phyloP scores from a whole-genome alignment of 2,797 vertebrate species.

The Clarias platycephalus region DNA sequence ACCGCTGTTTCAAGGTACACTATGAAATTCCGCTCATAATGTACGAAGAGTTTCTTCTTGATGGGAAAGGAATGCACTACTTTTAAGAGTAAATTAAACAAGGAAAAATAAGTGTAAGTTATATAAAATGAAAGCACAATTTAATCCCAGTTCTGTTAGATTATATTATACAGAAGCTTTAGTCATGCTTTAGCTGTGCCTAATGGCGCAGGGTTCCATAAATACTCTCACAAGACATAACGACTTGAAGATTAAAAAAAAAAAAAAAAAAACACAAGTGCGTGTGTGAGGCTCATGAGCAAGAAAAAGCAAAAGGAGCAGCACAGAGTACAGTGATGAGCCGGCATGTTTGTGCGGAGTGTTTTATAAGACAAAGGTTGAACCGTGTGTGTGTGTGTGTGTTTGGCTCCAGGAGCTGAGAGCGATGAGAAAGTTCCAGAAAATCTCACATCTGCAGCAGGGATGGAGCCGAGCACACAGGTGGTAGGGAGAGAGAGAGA shows the following conservation, averaged over 20 bases:
- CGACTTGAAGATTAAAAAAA: neutral
- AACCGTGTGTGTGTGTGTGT: constrained; percentile 22
- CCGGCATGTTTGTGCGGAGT: constrained; percentile 3
- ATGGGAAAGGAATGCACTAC: neutral
- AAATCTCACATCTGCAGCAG: constrained; percentile 43
- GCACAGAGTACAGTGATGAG: neutral
- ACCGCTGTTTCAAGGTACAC: neutral
- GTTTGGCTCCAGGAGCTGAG: constrained; percentile 55
- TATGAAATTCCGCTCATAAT: neutral
- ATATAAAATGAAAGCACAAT: neutral
- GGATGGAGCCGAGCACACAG: constrained; percentile 43
- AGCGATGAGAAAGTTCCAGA: constrained; percentile 36
- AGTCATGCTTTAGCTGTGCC: constrained; percentile 6
- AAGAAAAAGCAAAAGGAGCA: neutral
- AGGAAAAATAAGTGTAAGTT: neutral
- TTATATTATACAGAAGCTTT: neutral
- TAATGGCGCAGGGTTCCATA: constrained; percentile 1
- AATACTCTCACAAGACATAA: constrained; percentile 22
- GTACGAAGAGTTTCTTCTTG: neutral
- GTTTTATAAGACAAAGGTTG: constrained; percentile 23
- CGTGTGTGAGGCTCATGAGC: neutral
- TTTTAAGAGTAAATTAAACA: neutral
- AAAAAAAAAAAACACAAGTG: neutral
- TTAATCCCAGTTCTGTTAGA: neutral
- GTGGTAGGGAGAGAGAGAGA: constrained; percentile 34